Base-by-base conservation (phyloP, 2,888 invertebrate genomes). In the Cerceris ruficornis region DNA sequence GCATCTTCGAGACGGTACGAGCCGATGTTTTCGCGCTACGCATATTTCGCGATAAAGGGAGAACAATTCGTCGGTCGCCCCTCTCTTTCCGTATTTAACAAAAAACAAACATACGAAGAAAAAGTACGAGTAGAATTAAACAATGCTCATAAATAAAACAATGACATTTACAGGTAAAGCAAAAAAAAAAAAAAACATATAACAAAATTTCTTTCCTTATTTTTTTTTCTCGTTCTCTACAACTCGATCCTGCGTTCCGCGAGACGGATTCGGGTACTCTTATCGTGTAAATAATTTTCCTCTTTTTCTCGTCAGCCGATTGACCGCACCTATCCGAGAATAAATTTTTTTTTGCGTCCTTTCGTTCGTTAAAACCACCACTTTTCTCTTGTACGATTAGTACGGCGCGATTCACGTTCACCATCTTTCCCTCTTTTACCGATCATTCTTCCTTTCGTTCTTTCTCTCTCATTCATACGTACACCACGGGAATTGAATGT, bases 91-190 rank as follows among this genome's bases (percentile, higher is more conserved):
- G 80, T 82, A 88, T 88, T 28, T 84, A 91, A 91, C 90, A 91
- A 90, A 89, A 88, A 91, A 91, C 88, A 89, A 89, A 74, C 84
- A 87, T 88, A 89, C 83, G 86, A 86, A 87, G 54, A 78, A 80
- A 81, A 88, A 90, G 84, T 89, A 90, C 86, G 89, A 88, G 28
- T 28, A 28, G 90, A 91, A 91, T 89, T 91, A 92, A 92, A 92
- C 92, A 92, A 89, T 89, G 28, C 17, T 91, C 89, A 91, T 92
- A 92, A 91, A 91, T 91, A 91, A 28, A 92, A 92, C 92, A 92
- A 92, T 91, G 87, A 89, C 85, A 87, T 91, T 86, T 91, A 91
- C 89, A 88, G 80, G 87, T 88, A 73, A 28, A 28, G 28, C 28
- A 28, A 28, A 73, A 72, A 84, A 28, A 28, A 73, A 72, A 84